Base-by-base conservation (phyloP, 2,797 vertebrate genomes). In the Urophycis tenuis region DNA sequence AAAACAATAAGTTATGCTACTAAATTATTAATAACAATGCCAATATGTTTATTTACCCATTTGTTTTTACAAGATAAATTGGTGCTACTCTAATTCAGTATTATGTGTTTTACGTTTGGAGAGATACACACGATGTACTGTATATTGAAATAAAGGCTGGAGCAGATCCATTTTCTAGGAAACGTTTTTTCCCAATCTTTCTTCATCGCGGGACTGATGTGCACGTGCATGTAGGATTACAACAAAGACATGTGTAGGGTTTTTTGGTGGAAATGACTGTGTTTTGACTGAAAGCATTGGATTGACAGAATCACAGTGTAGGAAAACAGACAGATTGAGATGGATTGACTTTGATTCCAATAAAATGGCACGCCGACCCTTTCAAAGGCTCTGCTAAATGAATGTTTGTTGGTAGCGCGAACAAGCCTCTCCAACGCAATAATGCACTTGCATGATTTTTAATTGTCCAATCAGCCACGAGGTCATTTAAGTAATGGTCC, bases 141-240 rank as follows among this genome's bases (percentile, higher is more conserved):
- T 91, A 79, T 79, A 71, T 82, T 82, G 87, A 89, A 92, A 93
- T 93, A 93, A 94, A 94, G 82, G 88, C 77, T 88, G 87, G 87
- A 91, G 89, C 79, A 77, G 87, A 89, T 89, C 90, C 85, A 88
- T 91, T 91, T 92, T 89, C 85, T 89, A 91, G 87, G 80, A 88
- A 60, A 53, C n/a, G 75, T 75, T 75, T 84, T 84, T 78, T 86
- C 74, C 15, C 75, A n/a, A n/a, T 14, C 49, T 81, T 60, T 78
- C 78, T 32, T 71, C 5, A 22, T 53, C 45, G 11, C 14, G 25
- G n/a, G 60, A 67, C 60, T 29, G 9, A 0, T 29, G 10, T 67
- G n/a, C 7, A 9, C 29, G 60, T 22, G 3, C n/a, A n/a, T 67
- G n/a, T n/a, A 10, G n/a, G n/a, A n/a, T 60, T 8, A 60, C 7